These are phyloP conservation scores for Sparidentex hasta DNA, from an alignment of 2,797 vertebrate species.

Conservation along the genomic window DNA sequence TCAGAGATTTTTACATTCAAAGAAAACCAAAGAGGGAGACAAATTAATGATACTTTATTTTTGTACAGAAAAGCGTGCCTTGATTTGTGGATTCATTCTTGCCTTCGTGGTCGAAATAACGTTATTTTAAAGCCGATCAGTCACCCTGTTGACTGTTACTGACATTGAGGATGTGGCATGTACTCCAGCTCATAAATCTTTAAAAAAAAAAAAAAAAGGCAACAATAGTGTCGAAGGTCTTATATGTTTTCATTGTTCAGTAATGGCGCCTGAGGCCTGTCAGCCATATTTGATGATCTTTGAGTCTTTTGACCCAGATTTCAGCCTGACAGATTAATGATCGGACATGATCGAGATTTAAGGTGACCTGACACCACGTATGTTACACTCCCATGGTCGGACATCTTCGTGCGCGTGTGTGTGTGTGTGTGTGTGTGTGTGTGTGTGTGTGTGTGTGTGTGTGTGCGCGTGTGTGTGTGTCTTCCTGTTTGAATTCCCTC, in stretches of 20 bases:
- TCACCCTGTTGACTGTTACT: constrained; percentile 3
- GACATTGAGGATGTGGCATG: constrained; percentile 10
- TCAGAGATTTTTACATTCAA: neutral
- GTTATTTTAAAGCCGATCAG: constrained; percentile 4
- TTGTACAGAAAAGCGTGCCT: neutral
- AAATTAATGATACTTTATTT: neutral
- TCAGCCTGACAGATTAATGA: constrained; percentile 54
- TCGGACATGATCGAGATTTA: constrained; percentile 43
- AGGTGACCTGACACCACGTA: constrained; percentile 64
- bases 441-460: constrained; percentile 15
- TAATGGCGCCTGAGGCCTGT: neutral
- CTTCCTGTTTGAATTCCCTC: neutral
- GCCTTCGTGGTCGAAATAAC: neutral
- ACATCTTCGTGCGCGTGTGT: constrained; percentile 3
- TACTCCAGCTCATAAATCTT: constrained; percentile 21
- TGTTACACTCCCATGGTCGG: constrained; percentile 59
- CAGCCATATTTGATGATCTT: constrained; percentile 25
- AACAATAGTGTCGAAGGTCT: constrained; percentile 15
- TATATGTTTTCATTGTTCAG: constrained; percentile 1
- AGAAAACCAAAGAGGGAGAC: neutral
- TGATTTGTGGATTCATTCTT: neutral
- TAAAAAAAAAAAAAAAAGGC: neutral
- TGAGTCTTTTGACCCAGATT: constrained; percentile 65
- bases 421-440: constrained; percentile 9
- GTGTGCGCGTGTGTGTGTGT: constrained; percentile 19